Base-by-base conservation (phyloP, 1,140 invertebrate species). In the Pemphigus obesinymphae region DNA sequence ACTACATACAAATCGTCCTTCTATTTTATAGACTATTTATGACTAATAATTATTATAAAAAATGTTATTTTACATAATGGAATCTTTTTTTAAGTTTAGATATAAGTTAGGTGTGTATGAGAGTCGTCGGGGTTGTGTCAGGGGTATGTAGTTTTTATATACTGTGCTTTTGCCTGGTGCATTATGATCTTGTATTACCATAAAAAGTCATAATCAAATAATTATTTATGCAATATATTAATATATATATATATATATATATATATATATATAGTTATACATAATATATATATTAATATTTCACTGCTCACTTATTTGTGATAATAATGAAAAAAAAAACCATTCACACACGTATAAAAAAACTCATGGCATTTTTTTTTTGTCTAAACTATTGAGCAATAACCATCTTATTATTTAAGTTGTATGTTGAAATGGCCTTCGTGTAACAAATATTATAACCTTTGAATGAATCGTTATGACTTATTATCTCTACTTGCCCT, bases 1-100 rank as follows among this genome's bases (percentile, higher is more conserved):
- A 80, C 76, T 80, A 80, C 13, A 80, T 80, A 80, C 26, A 80
- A 80, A 80, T 61, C 76, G 76, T 80, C 76, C 76, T 80, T 80
- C 50, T 80, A 61, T 61, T 80, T 80, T 80, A 61, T 80, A 80
- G 55, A 61, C 23, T 58, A 76, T 37, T 73, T 55, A 76, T 76
- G 13, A 53, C 40, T 61, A 61, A 40, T 78, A 78, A 58, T 78
- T 31, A 55, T 45, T 45, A 61, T 61, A 31, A 29, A 40, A 34
- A 61, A 80, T n/a, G 20, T 78, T 80, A 80, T 80, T 80, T 80
- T 80, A 80, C 31, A 61, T 80, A 80, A 80, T 63, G 31, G 37
- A 63, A 63, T 80, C 55, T 29, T 80, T 80, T 80, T 80, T 23
- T 80, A 63, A 80, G 31, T 58, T 78, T 43, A 63, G 37, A n/a